Evolutionary conservation across 2,888 invertebrate genomes (phyloP).

Genomic region (Tachystola acroxantha): DNA sequence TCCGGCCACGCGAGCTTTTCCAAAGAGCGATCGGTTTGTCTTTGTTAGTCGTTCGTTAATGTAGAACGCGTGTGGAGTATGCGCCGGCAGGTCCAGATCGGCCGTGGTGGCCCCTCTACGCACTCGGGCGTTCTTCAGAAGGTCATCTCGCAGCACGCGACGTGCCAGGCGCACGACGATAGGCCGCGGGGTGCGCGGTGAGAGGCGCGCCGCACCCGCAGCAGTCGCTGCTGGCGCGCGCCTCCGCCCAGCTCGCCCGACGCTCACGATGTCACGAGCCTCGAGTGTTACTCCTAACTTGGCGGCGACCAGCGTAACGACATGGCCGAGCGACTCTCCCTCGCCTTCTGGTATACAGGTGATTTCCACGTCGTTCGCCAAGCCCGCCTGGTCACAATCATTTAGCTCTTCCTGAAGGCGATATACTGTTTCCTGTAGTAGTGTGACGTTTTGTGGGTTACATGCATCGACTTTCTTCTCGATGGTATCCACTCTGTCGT

Average conservation of each 20-base stretch:
- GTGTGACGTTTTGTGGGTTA: no score
- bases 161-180: not conserved
- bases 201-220: not conserved
- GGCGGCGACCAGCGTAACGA: not conserved
- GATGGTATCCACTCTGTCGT: no score
- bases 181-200: not conserved
- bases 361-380: not conserved
- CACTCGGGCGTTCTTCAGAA: not conserved
- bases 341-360: not conserved
- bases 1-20: not conserved
- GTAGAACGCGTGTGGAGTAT: not conserved
- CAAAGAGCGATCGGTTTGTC: constrained; percentile 2
- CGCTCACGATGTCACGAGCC: not conserved
- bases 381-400: not conserved
- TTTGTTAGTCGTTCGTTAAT: no score
- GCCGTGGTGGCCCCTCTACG: not conserved
- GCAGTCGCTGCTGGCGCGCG: no score
- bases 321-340: not conserved
- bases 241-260: not conserved
- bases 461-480: no score
- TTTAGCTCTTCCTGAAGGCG: not conserved
- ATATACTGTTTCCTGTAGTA: no score
- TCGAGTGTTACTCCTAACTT: not conserved
- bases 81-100: not conserved
- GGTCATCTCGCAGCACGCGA: no score